phyloP scores from a whole-genome alignment of 2,888 invertebrate genomes.

The Holacanthella duospinosa region DNA sequence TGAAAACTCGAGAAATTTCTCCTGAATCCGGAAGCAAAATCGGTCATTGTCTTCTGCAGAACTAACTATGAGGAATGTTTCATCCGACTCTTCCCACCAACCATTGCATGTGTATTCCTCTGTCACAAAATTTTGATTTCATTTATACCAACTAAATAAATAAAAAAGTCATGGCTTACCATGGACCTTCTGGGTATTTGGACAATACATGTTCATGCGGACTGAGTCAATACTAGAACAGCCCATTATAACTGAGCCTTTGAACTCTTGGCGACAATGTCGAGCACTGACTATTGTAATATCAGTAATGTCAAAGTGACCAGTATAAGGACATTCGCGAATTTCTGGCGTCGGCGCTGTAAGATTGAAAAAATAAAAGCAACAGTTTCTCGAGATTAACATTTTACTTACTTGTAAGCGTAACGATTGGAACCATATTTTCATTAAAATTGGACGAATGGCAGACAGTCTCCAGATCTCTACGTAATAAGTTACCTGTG shows the following conservation, averaged over 20 bases:
- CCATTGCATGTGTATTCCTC: conserved; percentile 31
- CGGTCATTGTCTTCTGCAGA: neutral
- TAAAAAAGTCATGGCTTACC: neutral
- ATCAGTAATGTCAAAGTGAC: conserved; percentile 48
- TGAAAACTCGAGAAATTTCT: neutral
- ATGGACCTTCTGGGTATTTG: conserved; percentile 11
- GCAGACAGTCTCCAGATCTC: conserved; percentile 75
- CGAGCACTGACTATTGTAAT: neutral
- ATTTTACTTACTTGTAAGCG: conserved; percentile 64
- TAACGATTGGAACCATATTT: conserved; percentile 66
- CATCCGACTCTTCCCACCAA: conserved; percentile 32
- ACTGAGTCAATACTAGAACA: conserved; percentile 28
- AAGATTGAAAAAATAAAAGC: conserved; percentile 40
- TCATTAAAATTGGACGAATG: conserved; percentile 67
- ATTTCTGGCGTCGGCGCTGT: conserved; percentile 71
- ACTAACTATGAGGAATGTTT: conserved; percentile 23
- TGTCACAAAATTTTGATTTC: too few relatives aligned
- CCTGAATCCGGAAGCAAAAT: neutral
- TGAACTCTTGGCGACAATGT: neutral
- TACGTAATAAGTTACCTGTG: conserved; percentile 57
- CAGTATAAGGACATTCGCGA: conserved; percentile 70
- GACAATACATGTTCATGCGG: conserved; percentile 17
- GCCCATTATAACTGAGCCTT: conserved; percentile 13
- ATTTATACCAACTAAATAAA: neutral
- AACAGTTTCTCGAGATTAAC: too few relatives aligned